Percentiles rank a stretch among this genome's conserved stretches.
Conservation (phyloP, 2,888 invertebrate genomes). For the Itoplectis maculator region DNA sequence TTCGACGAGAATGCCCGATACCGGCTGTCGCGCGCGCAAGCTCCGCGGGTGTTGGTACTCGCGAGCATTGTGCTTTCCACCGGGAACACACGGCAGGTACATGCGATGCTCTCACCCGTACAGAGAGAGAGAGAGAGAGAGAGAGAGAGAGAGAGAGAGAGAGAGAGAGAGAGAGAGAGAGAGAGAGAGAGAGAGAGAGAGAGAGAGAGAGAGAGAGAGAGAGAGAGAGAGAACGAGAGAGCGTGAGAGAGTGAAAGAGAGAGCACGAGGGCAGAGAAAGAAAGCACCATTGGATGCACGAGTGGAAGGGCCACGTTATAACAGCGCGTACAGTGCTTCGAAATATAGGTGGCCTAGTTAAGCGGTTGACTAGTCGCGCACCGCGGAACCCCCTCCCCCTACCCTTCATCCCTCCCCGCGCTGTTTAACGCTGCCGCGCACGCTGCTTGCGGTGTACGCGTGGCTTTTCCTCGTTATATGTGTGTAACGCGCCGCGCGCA, state of each 20-base stretch:
- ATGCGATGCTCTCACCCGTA: constrained; percentile 44
- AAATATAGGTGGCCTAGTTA: constrained; percentile 65
- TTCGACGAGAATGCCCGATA: constrained; percentile 70
- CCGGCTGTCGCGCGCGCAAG: constrained; percentile 39
- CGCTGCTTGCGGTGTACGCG: constrained; percentile 51
- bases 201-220: constrained; percentile 1
- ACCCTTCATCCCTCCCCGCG: too few species aligned
- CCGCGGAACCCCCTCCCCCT: constrained; percentile 37
- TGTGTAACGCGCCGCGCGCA: neutral
- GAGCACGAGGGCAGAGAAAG: constrained; percentile 37
- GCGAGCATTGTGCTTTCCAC: constrained; percentile 8
- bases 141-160: neutral
- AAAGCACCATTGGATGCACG: constrained; percentile 15
- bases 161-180: constrained; percentile 22
- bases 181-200: neutral
- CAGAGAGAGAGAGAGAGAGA: constrained; percentile 27
- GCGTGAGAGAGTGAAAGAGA: constrained; percentile 53
- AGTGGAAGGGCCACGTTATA: constrained; percentile 47
- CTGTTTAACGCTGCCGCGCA: constrained; percentile 57
- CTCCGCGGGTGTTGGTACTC: constrained; percentile 55
- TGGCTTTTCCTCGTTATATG: constrained; percentile 63
- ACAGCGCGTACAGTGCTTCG: constrained; percentile 32
- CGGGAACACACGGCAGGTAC: constrained; percentile 11
- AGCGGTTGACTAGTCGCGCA: constrained; percentile 65
- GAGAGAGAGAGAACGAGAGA: constrained; percentile 62